Evolutionary conservation across 1,140 invertebrate species (phyloP).

Genomic region (Drosophila bocqueti): DNA sequence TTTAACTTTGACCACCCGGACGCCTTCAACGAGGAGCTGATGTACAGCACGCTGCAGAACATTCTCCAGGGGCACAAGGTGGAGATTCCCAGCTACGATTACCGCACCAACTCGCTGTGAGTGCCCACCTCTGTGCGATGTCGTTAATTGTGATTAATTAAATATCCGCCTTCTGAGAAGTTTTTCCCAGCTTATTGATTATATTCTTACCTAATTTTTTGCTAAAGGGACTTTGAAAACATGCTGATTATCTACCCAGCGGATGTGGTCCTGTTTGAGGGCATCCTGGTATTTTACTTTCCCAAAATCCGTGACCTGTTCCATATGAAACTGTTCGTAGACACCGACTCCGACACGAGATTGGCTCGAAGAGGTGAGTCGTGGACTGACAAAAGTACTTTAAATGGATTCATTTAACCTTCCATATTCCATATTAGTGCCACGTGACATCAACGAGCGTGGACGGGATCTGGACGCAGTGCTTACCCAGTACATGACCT

Average conservation of each 20-base stretch:
- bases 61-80: conserved; percentile 94
- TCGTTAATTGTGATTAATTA: background rate
- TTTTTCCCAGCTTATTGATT: conserved; percentile 18
- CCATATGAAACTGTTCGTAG: conserved; percentile 99
- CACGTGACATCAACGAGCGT: conserved; percentile 97
- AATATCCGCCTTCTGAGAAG: background rate
- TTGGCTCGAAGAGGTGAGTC: conserved; percentile 94
- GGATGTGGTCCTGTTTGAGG: conserved; percentile 99
- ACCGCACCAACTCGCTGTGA: conserved; percentile 93
- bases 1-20: conserved; percentile 99
- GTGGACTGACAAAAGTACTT: too few relatives aligned
- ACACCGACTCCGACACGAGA: conserved; percentile 99
- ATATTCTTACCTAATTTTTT: conserved; percentile 24
- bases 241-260: conserved; percentile 96
- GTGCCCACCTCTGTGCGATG: background rate
- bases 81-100: conserved; percentile 96
- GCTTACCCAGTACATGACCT: conserved; percentile 98
- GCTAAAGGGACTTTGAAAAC: conserved; percentile 88
- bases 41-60: conserved; percentile 91
- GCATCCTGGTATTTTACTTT: conserved; percentile 99
- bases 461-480: conserved; percentile 97
- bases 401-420: background rate
- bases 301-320: conserved; percentile 97
- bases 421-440: conserved; percentile 87
- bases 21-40: conserved; percentile 95